Conservation (phyloP, 2,797 vertebrate genomes). For the Numenius phaeopus region DNA sequence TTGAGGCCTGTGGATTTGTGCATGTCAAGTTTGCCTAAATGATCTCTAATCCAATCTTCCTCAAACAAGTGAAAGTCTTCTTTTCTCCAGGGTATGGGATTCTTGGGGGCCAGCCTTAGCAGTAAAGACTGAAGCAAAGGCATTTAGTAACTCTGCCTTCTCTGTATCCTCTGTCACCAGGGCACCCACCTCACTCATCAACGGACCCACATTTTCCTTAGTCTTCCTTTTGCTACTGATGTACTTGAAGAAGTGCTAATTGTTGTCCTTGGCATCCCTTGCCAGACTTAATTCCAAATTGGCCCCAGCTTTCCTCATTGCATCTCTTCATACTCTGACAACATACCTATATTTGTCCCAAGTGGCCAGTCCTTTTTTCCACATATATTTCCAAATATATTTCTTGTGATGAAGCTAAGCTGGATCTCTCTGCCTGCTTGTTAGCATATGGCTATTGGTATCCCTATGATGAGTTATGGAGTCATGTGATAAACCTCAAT, state of each 20-base stretch:
- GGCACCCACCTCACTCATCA: neutral
- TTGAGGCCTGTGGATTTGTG: neutral
- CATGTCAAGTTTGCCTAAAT: neutral
- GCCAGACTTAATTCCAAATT: neutral
- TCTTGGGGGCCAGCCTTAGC: neutral
- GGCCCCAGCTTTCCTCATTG: neutral
- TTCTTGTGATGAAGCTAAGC: neutral
- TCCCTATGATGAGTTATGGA: neutral
- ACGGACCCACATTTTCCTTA: neutral
- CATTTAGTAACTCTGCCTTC: neutral
- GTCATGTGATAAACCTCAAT: neutral
- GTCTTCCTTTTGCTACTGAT: neutral
- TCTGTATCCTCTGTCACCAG: neutral
- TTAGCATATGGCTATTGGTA: neutral
- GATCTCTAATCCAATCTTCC: neutral
- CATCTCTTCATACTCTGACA: neutral
- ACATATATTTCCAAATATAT: neutral
- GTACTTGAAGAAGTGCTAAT: neutral
- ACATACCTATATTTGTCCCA: neutral
- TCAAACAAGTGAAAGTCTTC: neutral
- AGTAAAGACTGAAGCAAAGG: neutral
- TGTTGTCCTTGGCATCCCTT: neutral
- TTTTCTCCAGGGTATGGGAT: neutral
- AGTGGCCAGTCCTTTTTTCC: neutral
- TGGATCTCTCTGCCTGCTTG: neutral